These are phyloP conservation scores for Bambusicola thoracicus DNA, from an alignment of 2,113 vertebrate genomes.

Conservation along the genomic window DNA sequence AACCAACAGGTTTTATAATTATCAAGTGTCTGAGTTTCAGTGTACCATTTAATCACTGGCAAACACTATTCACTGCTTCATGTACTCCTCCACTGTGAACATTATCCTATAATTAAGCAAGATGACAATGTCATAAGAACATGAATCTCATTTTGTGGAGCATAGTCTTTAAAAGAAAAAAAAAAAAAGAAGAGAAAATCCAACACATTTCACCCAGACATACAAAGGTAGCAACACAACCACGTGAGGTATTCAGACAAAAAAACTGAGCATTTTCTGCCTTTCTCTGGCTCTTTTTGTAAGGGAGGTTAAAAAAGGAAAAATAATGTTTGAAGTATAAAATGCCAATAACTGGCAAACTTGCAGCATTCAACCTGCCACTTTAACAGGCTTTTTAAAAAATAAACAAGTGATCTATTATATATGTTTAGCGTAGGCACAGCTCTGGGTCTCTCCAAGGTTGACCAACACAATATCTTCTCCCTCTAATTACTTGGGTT, in stretches of 20 bases:
- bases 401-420: not conserved
- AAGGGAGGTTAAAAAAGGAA: not conserved
- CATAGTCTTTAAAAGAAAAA: not conserved
- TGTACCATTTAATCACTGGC: slow-evolving; percentile 50
- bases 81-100: slow-evolving; percentile 27
- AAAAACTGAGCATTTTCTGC: not conserved
- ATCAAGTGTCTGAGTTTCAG: slow-evolving; percentile 4
- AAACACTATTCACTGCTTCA: slow-evolving; percentile 43
- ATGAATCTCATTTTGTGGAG: slow-evolving; percentile 18
- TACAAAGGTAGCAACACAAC: slow-evolving; percentile 12
- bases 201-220: not conserved
- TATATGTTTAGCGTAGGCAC: not conserved
- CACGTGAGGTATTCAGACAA: not conserved
- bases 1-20: slow-evolving; percentile 11
- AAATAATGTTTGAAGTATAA: not conserved
- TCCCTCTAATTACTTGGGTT: not conserved
- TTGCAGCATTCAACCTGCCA: not conserved
- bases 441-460: not conserved
- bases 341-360: not conserved
- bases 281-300: not conserved
- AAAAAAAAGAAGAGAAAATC: not conserved
- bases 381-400: not conserved
- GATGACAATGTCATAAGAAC: slow-evolving; percentile 57
- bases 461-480: not conserved
- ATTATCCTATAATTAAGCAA: slow-evolving; percentile 62